Conservation (phyloP, 2,113 vertebrate species). For the Rhabdomys dilectus region DNA sequence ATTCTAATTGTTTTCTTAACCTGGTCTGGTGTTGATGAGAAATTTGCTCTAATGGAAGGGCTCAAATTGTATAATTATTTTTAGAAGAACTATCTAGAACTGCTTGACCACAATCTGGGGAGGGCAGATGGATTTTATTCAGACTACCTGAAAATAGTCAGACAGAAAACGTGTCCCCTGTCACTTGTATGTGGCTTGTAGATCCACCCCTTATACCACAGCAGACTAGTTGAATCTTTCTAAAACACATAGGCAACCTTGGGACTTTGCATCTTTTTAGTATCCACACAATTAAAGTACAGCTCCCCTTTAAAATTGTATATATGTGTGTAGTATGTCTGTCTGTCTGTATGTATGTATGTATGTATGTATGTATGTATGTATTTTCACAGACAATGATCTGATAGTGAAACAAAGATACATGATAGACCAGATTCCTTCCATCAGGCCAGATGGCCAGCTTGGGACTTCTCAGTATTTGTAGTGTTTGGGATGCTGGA, state of each 20-base stretch:
- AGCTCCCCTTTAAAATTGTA: background rate
- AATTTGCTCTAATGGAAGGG: background rate
- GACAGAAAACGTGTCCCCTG: fast-evolving
- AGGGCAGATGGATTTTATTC: background rate
- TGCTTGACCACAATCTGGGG: background rate
- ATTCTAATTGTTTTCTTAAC: background rate
- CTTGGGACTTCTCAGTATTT: background rate
- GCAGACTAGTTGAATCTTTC: constrained; percentile 17
- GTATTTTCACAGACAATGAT: background rate
- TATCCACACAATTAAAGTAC: background rate
- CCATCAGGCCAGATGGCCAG: background rate
- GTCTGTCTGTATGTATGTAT: no score
- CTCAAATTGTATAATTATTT: background rate
- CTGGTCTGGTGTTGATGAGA: background rate
- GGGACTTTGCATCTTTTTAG: background rate
- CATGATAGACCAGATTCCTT: background rate
- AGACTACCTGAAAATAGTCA: background rate
- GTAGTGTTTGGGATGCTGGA: background rate
- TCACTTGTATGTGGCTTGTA: no score
- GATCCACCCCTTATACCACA: background rate
- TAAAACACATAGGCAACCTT: background rate
- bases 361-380: no score
- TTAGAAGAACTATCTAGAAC: background rate
- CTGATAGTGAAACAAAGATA: background rate
- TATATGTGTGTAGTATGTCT: no score